Evolutionary conservation across 1,140 invertebrate genomes (phyloP), one percentile per base, ranked within the genome.

Genomic region (Bombus turneri): DNA sequence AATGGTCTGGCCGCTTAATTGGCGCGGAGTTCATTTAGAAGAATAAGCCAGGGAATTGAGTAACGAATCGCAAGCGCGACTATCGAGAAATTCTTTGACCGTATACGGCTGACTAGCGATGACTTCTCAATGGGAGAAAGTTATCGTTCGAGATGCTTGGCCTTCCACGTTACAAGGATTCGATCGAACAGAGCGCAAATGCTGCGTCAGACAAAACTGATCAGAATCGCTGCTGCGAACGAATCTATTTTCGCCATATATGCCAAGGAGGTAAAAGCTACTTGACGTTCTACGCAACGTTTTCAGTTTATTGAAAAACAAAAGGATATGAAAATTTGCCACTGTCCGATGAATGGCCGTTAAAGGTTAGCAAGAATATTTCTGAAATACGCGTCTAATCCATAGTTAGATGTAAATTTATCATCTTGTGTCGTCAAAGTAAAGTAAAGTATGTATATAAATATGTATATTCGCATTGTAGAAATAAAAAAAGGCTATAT

Each of bases 101-200:
- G 83, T 64, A 68, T 80, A 85, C 72, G 83, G 74, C 53, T 6
- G 76, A 62, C 47, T 22, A 53, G 47, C 47, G 18, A 53, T 53
- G 5, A 8, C 66, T 85, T 85, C 68, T 85, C 83, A 85, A 85
- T 85, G 83, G 76, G 83, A 73, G 83, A 85, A 85, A 85, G 83
- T 85, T 83, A 85, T 85, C 76, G 53, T 25, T 62, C 53, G 31
- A 39, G 64, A 10, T 66, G 53, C 18, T 72, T 85, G 83, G 83
- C 83, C 83, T 83, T 83, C 83, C 83, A 76, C 77, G 77, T 79
- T 85, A 57, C 53, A 80, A 80, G 72, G 76, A 76, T 88, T 77
- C 78, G 73, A 75, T 62, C n/a, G 68, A 86, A 77, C 75, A 12
- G 47, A 18, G 64, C 79, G 59, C 3, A 12, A 73, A 71, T n/a